Evolutionary conservation across 2,888 invertebrate species (phyloP), one percentile per base, ranked within the genome.

Genomic region (Cosmopolites sordidus): DNA sequence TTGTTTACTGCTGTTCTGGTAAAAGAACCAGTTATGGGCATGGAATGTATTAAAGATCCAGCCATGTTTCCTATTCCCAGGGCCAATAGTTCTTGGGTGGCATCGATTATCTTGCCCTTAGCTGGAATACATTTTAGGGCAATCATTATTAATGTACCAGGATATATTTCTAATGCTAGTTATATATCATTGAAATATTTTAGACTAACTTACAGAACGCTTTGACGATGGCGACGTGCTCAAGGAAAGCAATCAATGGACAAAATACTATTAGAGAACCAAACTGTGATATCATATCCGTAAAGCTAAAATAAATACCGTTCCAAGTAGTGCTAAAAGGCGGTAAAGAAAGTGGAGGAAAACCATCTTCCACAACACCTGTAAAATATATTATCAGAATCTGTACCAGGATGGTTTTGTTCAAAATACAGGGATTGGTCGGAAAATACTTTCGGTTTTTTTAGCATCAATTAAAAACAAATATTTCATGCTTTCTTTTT

Each of bases 51-150:
- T 72, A 93, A 90, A 16, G 90, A 86, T 2, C 92, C 84, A 44
- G 87, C 64, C 16, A 93, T 64, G 74, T 94, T 95, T 63, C 88
- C 85, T 1, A 87, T 69, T 11, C 92, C 92, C 17, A 95, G 74
- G 0, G 94, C 92, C 22, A 94, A 71, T 83, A 96, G 85, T 75
- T 96, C 95, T 70, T 95, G 95, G 0, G 90, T 91, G 0, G 89
- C 88, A 71, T 94, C 89, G 50, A 95, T 79, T 0, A 83, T 75
- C 63, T 80, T 80, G 1, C 87, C 86, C 66, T 86, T 86, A 0
- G 89, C 90, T 90, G 65, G 4, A 69, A 69, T 48, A 30, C 51
- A 14, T n/a, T n/a, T n/a, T n/a, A n/a, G n/a, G n/a, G n/a, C n/a
- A n/a, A n/a, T n/a, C n/a, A n/a, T n/a, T n/a, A n/a, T n/a, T n/a